Percentiles rank a stretch among this genome's conserved stretches.
Conservation (phyloP, 2,797 vertebrate species). For the Adelosebastes latens region DNA sequence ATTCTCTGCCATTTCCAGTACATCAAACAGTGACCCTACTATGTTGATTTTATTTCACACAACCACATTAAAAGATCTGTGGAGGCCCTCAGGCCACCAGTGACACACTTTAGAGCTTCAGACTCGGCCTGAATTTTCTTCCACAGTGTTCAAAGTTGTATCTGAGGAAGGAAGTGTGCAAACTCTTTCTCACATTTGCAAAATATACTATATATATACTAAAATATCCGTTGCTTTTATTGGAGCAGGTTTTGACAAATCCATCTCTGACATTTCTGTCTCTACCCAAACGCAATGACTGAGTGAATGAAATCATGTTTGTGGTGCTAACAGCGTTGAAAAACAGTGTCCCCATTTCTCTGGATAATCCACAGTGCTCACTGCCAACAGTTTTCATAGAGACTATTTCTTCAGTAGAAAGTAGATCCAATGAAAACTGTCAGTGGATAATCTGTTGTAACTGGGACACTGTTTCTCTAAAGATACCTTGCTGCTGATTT, state of each 20-base stretch:
- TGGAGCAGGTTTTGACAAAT: background rate
- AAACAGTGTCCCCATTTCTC: slow-evolving; percentile 1
- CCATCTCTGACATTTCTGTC: background rate
- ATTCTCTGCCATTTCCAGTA: slow-evolving; percentile 18
- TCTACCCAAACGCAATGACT: background rate
- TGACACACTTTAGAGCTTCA: slow-evolving; percentile 59
- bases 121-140: slow-evolving; percentile 40
- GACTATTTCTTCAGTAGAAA: slow-evolving; percentile 6
- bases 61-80: slow-evolving; percentile 32
- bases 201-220: background rate
- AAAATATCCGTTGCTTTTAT: background rate
- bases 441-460: background rate
- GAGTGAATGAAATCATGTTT: background rate
- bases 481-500: background rate
- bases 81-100: slow-evolving; percentile 45
- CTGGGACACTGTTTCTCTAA: background rate
- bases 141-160: slow-evolving; percentile 17
- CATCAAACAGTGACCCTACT: slow-evolving; percentile 50
- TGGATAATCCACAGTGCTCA: slow-evolving; percentile 1
- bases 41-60: slow-evolving; percentile 58
- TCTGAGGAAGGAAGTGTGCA: background rate
- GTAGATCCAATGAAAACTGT: background rate
- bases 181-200: slow-evolving; percentile 4
- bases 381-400: background rate
- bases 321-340: background rate